A percentile compares a stretch with the other conserved stretches of the same genome.
Conservation (phyloP, 2,797 vertebrate genomes). For the Darevskia nairensis region DNA sequence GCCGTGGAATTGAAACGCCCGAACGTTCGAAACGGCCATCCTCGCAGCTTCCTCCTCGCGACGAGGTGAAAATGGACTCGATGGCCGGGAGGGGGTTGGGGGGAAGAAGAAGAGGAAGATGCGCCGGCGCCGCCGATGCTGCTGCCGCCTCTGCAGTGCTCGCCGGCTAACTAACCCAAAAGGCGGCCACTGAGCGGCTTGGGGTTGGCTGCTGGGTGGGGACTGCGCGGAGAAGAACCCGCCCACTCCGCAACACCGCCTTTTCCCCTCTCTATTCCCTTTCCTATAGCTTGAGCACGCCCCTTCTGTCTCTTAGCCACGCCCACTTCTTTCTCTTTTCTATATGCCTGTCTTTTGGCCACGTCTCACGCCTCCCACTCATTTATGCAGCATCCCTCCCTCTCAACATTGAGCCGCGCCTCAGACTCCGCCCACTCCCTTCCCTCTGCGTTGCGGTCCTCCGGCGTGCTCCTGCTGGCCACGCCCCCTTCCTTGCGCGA, state of each 20-base stretch:
- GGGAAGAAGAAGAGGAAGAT: background rate
- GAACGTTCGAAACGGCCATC: background rate
- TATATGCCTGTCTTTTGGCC: background rate
- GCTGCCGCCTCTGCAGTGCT: slow-evolving; percentile 22
- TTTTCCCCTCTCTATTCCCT: background rate
- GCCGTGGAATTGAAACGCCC: background rate
- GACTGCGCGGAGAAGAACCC: slow-evolving; percentile 27
- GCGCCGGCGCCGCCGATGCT: slow-evolving; percentile 30
- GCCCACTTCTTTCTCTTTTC: background rate
- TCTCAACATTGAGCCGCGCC: background rate
- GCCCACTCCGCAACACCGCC: slow-evolving; percentile 22
- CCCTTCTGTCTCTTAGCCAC: background rate
- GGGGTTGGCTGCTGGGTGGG: slow-evolving; percentile 11
- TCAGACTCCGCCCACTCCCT: slow-evolving; percentile 15
- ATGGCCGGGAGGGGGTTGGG: background rate
- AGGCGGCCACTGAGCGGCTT: slow-evolving; percentile 30
- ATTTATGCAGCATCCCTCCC: no score
- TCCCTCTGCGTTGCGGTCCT: background rate
- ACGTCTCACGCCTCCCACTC: slow-evolving; percentile 26
- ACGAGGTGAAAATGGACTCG: slow-evolving; percentile 69
- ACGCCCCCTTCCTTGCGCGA: slow-evolving; percentile 1
- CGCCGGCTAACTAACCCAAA: slow-evolving; percentile 71
- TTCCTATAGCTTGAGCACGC: background rate
- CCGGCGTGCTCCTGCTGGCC: background rate
- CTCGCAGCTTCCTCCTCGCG: slow-evolving; percentile 75